phyloP scores from a whole-genome alignment of 2,113 vertebrate species.

The Hepsetus odoe region DNA sequence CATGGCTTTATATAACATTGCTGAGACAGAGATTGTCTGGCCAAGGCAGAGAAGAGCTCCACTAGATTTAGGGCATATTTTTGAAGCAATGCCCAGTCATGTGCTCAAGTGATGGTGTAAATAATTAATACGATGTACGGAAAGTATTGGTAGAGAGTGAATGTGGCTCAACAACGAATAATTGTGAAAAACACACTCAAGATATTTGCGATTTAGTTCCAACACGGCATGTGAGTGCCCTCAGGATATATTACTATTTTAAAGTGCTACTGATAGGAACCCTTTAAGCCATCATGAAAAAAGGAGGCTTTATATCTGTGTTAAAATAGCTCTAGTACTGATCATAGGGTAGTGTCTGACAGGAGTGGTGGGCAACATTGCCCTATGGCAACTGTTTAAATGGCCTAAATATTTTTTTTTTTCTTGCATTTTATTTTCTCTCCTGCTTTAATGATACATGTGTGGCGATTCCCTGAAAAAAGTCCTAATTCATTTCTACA shows the following conservation, averaged over 20 bases:
- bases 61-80: neutral
- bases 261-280: neutral
- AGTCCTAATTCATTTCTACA: too few species aligned
- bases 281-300: neutral
- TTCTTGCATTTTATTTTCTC: too few species aligned
- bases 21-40: slow-evolving; percentile 1
- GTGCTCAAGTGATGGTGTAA: neutral
- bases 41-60: neutral
- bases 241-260: neutral
- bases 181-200: neutral
- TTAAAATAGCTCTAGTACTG: neutral
- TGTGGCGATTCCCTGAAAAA: too few species aligned
- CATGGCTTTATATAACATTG: neutral
- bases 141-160: neutral
- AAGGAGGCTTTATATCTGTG: neutral
- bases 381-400: too few species aligned
- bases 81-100: neutral
- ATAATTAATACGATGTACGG: neutral
- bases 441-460: too few species aligned
- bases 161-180: neutral
- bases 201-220: neutral
- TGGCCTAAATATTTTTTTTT: too few species aligned
- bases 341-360: neutral
- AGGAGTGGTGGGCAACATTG: neutral
- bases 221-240: neutral